A percentile compares a stretch with the other conserved stretches of the same genome.
These are phyloP conservation scores for Pardosa pseudoannulata DNA, from an alignment of 2,888 invertebrate genomes.

Conservation along the genomic window DNA sequence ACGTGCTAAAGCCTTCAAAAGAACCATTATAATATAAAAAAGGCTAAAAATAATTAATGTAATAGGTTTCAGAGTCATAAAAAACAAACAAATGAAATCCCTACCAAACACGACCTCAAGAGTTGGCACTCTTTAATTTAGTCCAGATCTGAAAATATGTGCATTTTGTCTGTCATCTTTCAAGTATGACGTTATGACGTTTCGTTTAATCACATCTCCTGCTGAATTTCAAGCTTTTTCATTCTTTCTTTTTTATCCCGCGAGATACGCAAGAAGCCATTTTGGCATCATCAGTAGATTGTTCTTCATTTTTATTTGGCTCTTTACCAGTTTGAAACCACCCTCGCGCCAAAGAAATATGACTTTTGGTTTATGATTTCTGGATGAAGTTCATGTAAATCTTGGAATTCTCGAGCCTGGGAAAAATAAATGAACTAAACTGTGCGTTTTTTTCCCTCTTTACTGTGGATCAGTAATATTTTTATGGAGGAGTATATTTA, in stretches of 20 bases:
- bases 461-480: no score
- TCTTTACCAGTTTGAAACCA: background rate
- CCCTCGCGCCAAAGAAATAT: background rate
- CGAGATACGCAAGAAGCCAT: background rate
- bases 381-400: background rate
- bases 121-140: no score
- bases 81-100: no score
- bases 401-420: background rate
- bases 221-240: background rate
- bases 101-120: no score
- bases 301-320: background rate
- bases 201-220: background rate
- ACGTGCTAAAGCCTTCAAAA: no score
- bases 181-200: background rate
- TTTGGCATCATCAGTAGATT: background rate
- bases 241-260: background rate
- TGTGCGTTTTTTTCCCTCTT: no score
- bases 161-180: background rate
- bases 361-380: background rate
- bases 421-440: background rate
- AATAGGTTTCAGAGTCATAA: no score
- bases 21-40: no score
- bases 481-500: no score
- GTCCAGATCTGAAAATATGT: background rate
- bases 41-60: no score